Percentiles rank a stretch among this genome's conserved stretches.
These are phyloP conservation scores for Cephalopachus bancanus DNA, from an alignment of 2,797 vertebrate genomes.

Conservation along the genomic window DNA sequence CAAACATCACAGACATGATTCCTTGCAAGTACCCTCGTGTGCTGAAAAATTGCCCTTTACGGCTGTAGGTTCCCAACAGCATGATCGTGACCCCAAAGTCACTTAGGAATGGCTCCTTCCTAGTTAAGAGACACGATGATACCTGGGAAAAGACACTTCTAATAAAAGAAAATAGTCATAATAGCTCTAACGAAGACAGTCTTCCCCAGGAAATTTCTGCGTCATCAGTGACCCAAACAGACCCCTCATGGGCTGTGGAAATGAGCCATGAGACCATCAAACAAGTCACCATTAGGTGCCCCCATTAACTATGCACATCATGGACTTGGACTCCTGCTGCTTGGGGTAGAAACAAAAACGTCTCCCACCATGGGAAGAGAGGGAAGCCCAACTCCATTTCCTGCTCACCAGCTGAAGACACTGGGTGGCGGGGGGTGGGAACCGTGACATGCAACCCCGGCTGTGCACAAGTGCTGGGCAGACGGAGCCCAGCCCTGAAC, in stretches of 20 bases:
- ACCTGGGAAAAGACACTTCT: slow-evolving; percentile 56
- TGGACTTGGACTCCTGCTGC: neutral
- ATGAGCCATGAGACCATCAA: slow-evolving; percentile 60
- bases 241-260: neutral
- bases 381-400: neutral
- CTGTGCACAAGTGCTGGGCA: neutral
- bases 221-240: neutral
- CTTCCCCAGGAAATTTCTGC: slow-evolving; percentile 21
- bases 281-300: neutral
- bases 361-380: neutral
- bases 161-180: slow-evolving; percentile 50
- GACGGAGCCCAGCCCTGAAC: neutral
- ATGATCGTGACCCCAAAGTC: neutral
- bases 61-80: neutral
- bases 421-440: neutral
- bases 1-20: neutral
- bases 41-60: neutral
- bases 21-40: neutral
- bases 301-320: fast-evolving
- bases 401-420: neutral
- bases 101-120: slow-evolving; percentile 7
- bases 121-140: neutral
- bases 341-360: neutral
- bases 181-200: neutral
- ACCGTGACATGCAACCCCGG: neutral